Conservation (phyloP, 2,113 vertebrate genomes). For the Salvator merianae region DNA sequence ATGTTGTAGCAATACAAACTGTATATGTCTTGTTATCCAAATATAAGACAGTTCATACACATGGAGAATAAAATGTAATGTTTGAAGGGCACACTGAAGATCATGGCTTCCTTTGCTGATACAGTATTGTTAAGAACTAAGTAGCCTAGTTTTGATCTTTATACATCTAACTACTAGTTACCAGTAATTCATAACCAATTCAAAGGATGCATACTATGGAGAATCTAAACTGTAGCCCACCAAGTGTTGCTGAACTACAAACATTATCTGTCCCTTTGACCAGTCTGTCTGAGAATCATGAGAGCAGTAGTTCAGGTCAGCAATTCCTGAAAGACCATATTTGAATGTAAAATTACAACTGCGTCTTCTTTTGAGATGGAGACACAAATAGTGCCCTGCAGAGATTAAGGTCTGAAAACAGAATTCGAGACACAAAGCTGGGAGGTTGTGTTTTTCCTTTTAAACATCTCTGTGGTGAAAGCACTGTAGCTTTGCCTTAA, state of each 20-base stretch:
- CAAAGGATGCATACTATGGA: not conserved
- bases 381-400: not conserved
- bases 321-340: no score
- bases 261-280: no score
- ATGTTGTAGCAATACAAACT: no score
- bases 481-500: conserved; percentile 24
- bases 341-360: not conserved
- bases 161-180: not conserved
- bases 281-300: no score
- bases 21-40: conserved; percentile 35
- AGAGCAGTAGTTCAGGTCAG: no score
- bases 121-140: not conserved
- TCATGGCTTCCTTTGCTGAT: not conserved
- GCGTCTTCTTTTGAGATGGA: not conserved
- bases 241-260: no score
- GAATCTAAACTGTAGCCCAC: no score
- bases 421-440: not conserved
- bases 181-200: not conserved
- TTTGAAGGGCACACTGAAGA: not conserved
- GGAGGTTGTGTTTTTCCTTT: not conserved
- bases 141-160: not conserved
- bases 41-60: conserved; percentile 49
- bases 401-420: not conserved
- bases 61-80: conserved; percentile 33
- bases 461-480: no score